Evolutionary conservation across 2,888 invertebrate genomes (phyloP), one percentile per base, ranked within the genome.

Genomic region (Pyrrhia umbra): DNA sequence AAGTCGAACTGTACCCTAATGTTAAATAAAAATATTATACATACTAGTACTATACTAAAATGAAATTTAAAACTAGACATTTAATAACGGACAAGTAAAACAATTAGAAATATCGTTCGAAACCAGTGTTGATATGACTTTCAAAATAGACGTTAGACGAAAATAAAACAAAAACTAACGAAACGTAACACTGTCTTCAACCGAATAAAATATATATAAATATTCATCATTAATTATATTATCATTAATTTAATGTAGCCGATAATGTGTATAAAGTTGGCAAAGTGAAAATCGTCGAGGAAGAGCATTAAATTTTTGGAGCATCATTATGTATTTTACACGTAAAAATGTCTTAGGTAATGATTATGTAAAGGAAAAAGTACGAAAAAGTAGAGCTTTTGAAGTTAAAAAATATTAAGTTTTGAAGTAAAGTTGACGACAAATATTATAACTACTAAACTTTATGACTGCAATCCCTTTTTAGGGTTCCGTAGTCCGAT

Each of bases 81-180:
- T 51, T 16, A 16, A 21, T 47, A n/a, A 49, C 9, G 51, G n/a
- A 34, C 30, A 2, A 34, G 16, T 61, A 15, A 51, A 61, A 67
- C 43, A n/a, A 58, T 65, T 63, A 43, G 15, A 52, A 56, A 49
- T 9, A 10, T 47, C 9, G 1, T 42, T 47, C 6, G 16, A 20
- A 66, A 27, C 9, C 8, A 18, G n/a, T 20, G 13, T 42, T 20
- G 21, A 27, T 56, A 27, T 25, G 27, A 20, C 43, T 16, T 63
- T 23, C 40, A 54, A 57, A 56, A 47, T 16, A 18, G 5, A 47
- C 6, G 34, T 39, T 18, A 30, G 8, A 15, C n/a, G n/a, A n/a
- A n/a, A n/a, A 4, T 27, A 52, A 49, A 49, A 45, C 52, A 67
- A 49, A 68, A 61, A 56, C 16, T 45, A 52, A 55, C 18, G 13